Evolutionary conservation across 2,888 invertebrate species (phyloP), one percentile per base, ranked within the genome.

Genomic region (Bugulina stolonifera): DNA sequence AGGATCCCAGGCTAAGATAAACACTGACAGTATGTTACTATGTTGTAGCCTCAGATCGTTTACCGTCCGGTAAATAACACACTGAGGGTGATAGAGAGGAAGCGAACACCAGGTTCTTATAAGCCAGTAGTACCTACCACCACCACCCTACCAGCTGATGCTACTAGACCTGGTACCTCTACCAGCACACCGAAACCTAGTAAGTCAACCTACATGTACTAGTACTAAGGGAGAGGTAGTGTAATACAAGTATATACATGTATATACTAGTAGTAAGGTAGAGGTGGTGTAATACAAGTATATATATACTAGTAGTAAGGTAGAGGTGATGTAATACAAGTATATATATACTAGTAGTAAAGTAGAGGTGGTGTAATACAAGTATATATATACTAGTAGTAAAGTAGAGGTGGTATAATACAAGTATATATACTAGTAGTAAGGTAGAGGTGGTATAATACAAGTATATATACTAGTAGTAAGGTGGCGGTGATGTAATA

Each of bases 1-100:
- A n/a, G n/a, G n/a, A n/a, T n/a, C n/a, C n/a, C n/a, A n/a, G n/a
- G n/a, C n/a, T n/a, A n/a, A n/a, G n/a, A n/a, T n/a, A n/a, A n/a
- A n/a, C n/a, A n/a, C n/a, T 57, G 18, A 57, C 57, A 57, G 57
- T n/a, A n/a, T 18, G 57, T 57, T 22, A 57, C 57, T 18, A 57
- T 64, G 3, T 64, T 64, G 5, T 43, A 43, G 43, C 43, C 43
- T 10, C 10, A 43, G 18, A 43, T 43, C 43, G 43, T 43, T 10
- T 43, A 10, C 64, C 3, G 3, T 5, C 64, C 64, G 2, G 64
- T 64, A 2, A 3, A 2, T 10, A 27, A 27, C 5, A 14, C 32
- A 10, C n/a, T 64, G 29, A 22, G 64, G 5, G 32, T 64, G 3
- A 32, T 64, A 27, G 64, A 64, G 34, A 64, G 64, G n/a, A 32